Evolutionary conservation across 2,888 invertebrate genomes (phyloP).

Genomic region (Andrena chrysosceles): DNA sequence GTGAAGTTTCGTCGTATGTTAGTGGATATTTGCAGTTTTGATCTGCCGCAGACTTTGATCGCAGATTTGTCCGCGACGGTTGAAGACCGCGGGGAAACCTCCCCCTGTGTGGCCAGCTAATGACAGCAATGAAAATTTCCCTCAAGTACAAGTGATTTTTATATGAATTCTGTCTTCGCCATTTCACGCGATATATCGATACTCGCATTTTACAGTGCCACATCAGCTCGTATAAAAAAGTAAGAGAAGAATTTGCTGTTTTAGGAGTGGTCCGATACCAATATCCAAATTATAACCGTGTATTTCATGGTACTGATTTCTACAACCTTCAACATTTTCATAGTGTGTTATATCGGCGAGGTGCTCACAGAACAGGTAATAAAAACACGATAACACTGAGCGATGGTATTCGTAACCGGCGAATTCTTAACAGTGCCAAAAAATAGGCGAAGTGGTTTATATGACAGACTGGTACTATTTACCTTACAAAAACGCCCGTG

Average conservation of each 20-base stretch:
- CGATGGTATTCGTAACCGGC: neutral
- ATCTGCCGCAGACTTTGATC: too few species aligned
- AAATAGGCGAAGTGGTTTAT: constrained; percentile 75
- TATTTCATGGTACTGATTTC: constrained; percentile 55
- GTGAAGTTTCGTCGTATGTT: too few species aligned
- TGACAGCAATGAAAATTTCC: too few species aligned
- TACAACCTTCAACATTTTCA: constrained; percentile 64
- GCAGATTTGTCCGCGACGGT: too few species aligned
- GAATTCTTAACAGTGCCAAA: constrained; percentile 67
- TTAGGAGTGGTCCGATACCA: constrained; percentile 56
- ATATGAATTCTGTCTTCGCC: too few species aligned
- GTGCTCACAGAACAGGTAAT: constrained; percentile 67
- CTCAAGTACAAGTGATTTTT: too few species aligned
- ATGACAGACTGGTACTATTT: constrained; percentile 77
- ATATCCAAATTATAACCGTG: constrained; percentile 27
- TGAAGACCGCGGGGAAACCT: too few species aligned
- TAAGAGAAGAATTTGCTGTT: neutral
- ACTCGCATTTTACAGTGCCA: too few species aligned
- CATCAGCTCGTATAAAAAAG: neutral
- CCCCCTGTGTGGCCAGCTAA: too few species aligned
- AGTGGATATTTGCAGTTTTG: too few species aligned
- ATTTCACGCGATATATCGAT: too few species aligned
- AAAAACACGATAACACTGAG: neutral
- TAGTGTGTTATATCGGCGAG: constrained; percentile 67
- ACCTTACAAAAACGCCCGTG: constrained; percentile 65